phyloP scores from a whole-genome alignment of 1,140 invertebrate genomes.

The Octopus sinensis region DNA sequence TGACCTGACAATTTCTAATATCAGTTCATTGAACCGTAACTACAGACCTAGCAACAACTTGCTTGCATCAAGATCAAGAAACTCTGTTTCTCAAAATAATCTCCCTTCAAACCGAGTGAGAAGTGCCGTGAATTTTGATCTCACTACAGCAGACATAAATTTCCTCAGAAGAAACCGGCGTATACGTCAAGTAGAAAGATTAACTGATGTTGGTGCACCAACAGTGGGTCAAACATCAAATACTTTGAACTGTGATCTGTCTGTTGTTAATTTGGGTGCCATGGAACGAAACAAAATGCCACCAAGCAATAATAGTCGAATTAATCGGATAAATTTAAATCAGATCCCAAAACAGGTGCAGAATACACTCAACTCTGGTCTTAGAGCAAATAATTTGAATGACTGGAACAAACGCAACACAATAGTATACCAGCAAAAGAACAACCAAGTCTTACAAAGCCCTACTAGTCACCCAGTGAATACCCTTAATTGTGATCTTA shows the following conservation, averaged over 20 bases:
- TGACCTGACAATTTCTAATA: constrained; percentile 7
- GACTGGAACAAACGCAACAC: background rate
- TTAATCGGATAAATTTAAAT: background rate
- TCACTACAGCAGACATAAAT: background rate
- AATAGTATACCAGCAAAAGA: background rate
- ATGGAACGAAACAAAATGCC: background rate
- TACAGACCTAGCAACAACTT: background rate
- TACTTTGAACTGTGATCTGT: constrained; percentile 1
- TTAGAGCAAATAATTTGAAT: background rate
- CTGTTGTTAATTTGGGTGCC: background rate
- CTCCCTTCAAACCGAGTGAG: background rate
- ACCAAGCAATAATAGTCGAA: background rate
- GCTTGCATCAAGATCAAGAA: background rate
- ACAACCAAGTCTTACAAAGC: background rate
- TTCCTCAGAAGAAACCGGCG: background rate
- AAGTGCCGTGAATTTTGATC: constrained; percentile 2
- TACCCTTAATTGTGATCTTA: background rate
- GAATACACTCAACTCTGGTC: background rate
- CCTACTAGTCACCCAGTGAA: background rate
- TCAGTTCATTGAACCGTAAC: background rate
- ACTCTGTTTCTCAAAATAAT: background rate
- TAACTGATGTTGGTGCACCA: background rate
- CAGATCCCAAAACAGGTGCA: background rate
- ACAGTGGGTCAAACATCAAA: background rate
- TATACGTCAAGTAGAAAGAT: background rate